phyloP scores from a whole-genome alignment of 35 echinoderm and acorn worm genomes.

The Lytechinus variegatus region DNA sequence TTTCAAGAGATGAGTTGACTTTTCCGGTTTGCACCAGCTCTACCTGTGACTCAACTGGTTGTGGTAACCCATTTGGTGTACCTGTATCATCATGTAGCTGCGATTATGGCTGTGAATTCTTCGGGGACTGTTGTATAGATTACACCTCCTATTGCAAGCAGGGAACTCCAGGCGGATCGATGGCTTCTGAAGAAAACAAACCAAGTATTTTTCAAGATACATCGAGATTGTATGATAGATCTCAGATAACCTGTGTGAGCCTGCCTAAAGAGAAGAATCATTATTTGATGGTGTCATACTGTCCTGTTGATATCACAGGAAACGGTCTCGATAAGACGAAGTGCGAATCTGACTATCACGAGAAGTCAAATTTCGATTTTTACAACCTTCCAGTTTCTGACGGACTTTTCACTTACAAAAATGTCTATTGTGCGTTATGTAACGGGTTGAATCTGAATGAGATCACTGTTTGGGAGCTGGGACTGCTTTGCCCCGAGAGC shows the following conservation, averaged over 20 bases:
- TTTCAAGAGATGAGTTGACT: background rate
- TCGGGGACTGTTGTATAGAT: constrained; percentile 29
- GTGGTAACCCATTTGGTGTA: background rate
- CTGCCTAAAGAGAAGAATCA: background rate
- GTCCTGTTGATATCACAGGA: background rate
- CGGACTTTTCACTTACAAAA: background rate
- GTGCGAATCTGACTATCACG: constrained; percentile 19
- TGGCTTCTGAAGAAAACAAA: background rate
- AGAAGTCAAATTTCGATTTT: background rate
- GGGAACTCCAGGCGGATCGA: too few relatives aligned
- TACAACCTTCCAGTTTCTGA: background rate
- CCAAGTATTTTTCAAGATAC: background rate
- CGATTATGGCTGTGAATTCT: constrained; percentile 31
- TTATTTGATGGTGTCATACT: constrained; percentile 10
- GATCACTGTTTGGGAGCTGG: background rate
- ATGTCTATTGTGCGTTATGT: constrained; percentile 29
- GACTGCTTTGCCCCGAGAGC: background rate
- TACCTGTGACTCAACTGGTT: constrained; percentile 1
- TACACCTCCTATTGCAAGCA: background rate
- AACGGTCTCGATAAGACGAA: background rate
- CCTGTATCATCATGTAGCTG: background rate
- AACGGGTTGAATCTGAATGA: constrained; percentile 2
- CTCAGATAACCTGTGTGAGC: background rate
- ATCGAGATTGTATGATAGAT: background rate
- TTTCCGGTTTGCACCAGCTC: background rate